A percentile compares a stretch with the other conserved stretches of the same genome.
phyloP scores from a whole-genome alignment of 2,113 vertebrate genomes.

The Montifringilla adamsi region DNA sequence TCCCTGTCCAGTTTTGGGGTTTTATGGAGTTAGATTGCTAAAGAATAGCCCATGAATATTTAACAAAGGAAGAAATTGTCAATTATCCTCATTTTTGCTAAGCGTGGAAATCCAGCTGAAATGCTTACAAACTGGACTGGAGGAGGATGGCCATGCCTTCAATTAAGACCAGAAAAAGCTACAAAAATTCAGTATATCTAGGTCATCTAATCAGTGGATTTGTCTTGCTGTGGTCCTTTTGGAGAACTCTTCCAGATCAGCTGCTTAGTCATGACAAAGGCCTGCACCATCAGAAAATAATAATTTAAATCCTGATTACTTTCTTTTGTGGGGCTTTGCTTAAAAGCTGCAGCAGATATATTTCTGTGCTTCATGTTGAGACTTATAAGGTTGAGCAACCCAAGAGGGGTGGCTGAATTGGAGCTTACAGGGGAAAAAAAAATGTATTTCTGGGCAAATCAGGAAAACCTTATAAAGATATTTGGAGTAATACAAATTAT shows the following conservation, averaged over 20 bases:
- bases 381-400: background rate
- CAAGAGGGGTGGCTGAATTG: background rate
- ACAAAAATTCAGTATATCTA: background rate
- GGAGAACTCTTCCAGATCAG: background rate
- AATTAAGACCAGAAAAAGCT: background rate
- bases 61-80: background rate
- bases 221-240: background rate
- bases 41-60: background rate
- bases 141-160: background rate
- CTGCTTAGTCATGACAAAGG: background rate
- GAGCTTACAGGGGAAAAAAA: background rate
- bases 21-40: background rate
- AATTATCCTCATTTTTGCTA: background rate
- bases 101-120: background rate
- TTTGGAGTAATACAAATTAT: background rate
- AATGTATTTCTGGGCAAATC: background rate
- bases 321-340: background rate
- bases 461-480: background rate
- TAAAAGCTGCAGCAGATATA: background rate
- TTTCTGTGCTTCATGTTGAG: background rate
- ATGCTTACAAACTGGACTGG: background rate
- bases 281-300: background rate
- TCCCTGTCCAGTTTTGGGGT: background rate
- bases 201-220: background rate
- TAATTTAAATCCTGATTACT: background rate